Evolutionary conservation across 2,797 vertebrate species (phyloP), one percentile per base, ranked within the genome.

Genomic region (Hyperoplus immaculatus): DNA sequence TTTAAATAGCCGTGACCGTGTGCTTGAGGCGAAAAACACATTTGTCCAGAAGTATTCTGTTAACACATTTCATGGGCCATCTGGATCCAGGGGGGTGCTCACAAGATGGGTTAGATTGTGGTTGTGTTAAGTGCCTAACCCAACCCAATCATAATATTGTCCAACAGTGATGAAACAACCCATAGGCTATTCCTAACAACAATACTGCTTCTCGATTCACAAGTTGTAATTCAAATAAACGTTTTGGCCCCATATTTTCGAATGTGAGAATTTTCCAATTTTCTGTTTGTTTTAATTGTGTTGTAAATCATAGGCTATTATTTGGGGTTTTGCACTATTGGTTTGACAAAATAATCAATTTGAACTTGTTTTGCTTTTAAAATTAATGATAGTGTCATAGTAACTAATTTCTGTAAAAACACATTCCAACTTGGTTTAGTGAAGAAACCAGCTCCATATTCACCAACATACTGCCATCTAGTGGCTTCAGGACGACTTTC

Each of bases 391-490:
- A 12, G 5, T 8, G 1, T 39, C 4, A 15, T 4, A 51, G 8
- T 16, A 29, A 42, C 12, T 55, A 4, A n/a, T 12, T 59, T 3
- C 5, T 21, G 6, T 15, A 65, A 1, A 49, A 56, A 46, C 3
- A 5, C 38, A 16, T 46, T 18, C 8, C 56, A 65, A 16, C 21
- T 29, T 4, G 0, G n/a, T 46, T 50, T 10, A 39, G 6, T 29
- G 47, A 5, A 16, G 10, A 1, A 3, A n/a, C 41, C 11, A 10
- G 15, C 41, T 63, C 50, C 38, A 81, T 69, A 38, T 21, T 39
- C 56, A 78, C 85, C 45, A 49, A 6, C 59, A 67, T 50, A 47
- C 81, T 76, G 90, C 90, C 91, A 90, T 78, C 93, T 91, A 70
- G 90, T 84, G 93, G 85, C 11, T 5, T 4, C 4, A 59, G 5